phyloP scores from a whole-genome alignment of 2,888 invertebrate genomes.

The Orthosia gracilis region DNA sequence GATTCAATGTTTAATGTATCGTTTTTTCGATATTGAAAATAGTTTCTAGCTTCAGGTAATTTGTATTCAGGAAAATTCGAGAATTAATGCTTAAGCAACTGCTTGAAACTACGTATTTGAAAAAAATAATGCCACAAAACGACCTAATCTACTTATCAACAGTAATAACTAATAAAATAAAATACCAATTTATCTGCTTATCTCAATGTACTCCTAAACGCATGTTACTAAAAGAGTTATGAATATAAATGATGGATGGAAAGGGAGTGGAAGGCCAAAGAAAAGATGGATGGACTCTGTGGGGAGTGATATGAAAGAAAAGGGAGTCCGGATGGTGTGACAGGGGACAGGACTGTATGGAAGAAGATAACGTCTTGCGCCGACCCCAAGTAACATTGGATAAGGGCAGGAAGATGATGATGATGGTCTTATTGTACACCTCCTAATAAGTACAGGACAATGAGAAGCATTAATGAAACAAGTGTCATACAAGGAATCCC shows the following conservation, averaged over 20 bases:
- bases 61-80: neutral
- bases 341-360: too few species aligned
- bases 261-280: too few species aligned
- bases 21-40: conserved; percentile 27
- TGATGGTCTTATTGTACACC: neutral
- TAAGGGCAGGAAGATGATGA: too few species aligned
- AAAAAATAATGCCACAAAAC: neutral
- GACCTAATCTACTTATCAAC: neutral
- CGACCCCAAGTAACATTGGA: too few species aligned
- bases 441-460: neutral
- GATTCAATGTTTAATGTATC: conserved; percentile 16
- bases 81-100: neutral
- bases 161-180: neutral
- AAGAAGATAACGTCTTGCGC: too few species aligned
- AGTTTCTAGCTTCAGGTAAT: neutral
- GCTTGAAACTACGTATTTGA: neutral
- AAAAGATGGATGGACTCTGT: too few species aligned
- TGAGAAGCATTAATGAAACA: neutral
- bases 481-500: neutral
- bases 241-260: too few species aligned
- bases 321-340: too few species aligned
- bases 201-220: too few species aligned
- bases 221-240: too few species aligned
- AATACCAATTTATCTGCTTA: too few species aligned
- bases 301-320: too few species aligned